These are phyloP conservation scores for Brachionus sp. DNA, from an alignment of 1,140 invertebrate genomes.

Conservation along the genomic window DNA sequence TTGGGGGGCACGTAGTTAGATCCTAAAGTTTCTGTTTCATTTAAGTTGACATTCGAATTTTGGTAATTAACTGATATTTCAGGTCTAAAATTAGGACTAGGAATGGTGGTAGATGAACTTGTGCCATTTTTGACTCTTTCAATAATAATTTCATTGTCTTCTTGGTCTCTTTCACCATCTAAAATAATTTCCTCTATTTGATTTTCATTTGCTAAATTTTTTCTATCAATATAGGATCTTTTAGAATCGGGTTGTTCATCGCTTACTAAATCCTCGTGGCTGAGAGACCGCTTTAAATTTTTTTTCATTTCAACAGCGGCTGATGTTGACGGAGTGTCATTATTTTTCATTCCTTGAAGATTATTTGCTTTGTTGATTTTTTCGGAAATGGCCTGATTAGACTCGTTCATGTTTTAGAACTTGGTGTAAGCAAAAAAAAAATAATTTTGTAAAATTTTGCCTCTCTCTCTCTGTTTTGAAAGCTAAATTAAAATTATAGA, in stretches of 20 bases:
- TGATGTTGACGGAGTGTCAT: not conserved
- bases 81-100: not conserved
- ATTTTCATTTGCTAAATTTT: not conserved
- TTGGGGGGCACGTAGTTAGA: not conserved
- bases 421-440: not conserved
- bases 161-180: not conserved
- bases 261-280: not conserved
- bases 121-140: not conserved
- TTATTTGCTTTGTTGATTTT: not conserved
- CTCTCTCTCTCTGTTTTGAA: not conserved
- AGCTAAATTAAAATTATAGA: not conserved
- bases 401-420: not conserved
- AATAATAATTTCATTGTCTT: not conserved
- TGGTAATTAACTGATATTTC: not conserved
- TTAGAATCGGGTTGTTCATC: not conserved
- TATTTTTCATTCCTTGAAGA: not conserved
- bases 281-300: not conserved
- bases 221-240: not conserved
- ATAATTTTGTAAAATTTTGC: not conserved
- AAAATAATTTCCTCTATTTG: not conserved
- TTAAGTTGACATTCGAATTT: not conserved
- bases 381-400: not conserved
- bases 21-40: not conserved
- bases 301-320: not conserved
- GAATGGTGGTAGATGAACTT: not conserved